A percentile compares a stretch with the other conserved stretches of the same genome.
Evolutionary conservation across 2,113 vertebrate genomes (phyloP).

Genomic region (Bambusicola thoracicus): DNA sequence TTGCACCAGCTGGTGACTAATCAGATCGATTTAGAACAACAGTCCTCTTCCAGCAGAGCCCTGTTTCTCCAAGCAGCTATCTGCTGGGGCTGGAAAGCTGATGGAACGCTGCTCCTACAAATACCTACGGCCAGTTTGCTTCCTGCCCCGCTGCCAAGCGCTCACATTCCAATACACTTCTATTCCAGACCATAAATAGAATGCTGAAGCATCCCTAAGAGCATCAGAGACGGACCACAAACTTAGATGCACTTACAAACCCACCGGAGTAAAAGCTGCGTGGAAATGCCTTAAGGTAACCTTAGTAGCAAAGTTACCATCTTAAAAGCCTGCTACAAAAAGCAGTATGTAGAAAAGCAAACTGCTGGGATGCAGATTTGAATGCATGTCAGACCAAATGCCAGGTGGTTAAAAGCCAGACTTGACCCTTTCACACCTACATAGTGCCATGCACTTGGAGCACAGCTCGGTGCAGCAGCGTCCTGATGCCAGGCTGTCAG

Average conservation of each 20-base stretch:
- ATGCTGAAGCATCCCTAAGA: background rate
- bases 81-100: background rate
- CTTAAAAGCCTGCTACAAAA: background rate
- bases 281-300: background rate
- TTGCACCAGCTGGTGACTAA: background rate
- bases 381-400: background rate
- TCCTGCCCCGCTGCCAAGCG: background rate
- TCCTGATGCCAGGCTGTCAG: background rate
- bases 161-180: background rate
- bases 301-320: background rate
- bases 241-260: background rate
- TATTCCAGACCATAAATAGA: background rate
- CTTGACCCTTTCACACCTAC: background rate
- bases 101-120: background rate
- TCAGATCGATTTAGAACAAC: background rate
- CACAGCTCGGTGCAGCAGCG: background rate
- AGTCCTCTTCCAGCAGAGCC: background rate
- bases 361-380: background rate
- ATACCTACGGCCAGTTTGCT: background rate
- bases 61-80: background rate
- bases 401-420: background rate
- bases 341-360: rapidly evolving
- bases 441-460: background rate
- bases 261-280: background rate
- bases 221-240: background rate